Evolutionary conservation across 2,797 vertebrate genomes (phyloP), one percentile per base, ranked within the genome.

Genomic region (Thamnophis elegans): DNA sequence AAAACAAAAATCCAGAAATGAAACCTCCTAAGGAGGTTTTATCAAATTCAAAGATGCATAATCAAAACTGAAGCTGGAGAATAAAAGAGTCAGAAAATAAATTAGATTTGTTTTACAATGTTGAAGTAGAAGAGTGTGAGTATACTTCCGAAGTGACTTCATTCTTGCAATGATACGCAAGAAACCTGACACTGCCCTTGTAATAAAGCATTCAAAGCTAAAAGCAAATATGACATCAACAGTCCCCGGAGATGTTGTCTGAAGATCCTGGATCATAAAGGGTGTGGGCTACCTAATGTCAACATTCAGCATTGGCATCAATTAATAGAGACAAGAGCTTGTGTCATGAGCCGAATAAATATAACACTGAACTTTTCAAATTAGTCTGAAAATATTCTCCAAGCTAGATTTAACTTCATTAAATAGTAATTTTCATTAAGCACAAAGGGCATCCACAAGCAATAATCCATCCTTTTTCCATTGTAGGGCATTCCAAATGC

Each of bases 231-330:
- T 93, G 60, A 88, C n/a, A 91, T 92, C 87, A 92, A 68, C n/a
- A 36, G 36, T 28, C 89, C 91, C 59, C 20, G 65, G 68, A 56
- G 32, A 90, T 73, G 89, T 90, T 94, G 73, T 86, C 78, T 60
- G 92, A 60, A n/a, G 93, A 54, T 90, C 36, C 91, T 22, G 18
- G 88, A 95, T 89, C 32, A 16, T 47, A 85, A 94, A 73, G 60
- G 93, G 47, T 47, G 91, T 91, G 91, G 87, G 32, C 87, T 87
- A 68, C 86, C 92, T 78, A 95, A 95, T 91, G 95, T 91, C 91
- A 95, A 94, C 94, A 95, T 93, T n/a, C 92, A 93, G 65, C 32
- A 92, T 59, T 95, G 96, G 9, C 91, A 94, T 91, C 89, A 90
- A 92, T 68, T 78, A 93, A 89, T 91, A 93, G 26, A 90, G 87